A percentile compares a stretch with the other conserved stretches of the same genome.
Conservation (phyloP, 2,113 vertebrate species). For the Laticauda laticaudata region DNA sequence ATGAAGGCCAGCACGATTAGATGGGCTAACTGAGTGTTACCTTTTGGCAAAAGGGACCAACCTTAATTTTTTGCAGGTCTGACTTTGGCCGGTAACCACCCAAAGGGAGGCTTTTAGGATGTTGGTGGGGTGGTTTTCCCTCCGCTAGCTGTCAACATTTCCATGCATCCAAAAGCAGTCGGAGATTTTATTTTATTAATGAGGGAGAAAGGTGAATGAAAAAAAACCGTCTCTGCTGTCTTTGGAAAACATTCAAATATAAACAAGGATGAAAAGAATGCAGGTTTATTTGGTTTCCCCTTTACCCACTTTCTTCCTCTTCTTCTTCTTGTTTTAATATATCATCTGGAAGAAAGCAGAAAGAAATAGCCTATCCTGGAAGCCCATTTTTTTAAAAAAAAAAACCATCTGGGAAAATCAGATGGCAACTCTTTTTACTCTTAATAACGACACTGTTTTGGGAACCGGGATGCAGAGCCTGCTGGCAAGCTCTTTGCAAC, state of each 20-base stretch:
- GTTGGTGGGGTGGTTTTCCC: neutral
- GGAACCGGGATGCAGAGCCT: neutral
- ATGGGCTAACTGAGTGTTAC: neutral
- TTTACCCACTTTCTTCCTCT: no score
- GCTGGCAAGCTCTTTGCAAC: no score
- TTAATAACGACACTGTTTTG: no score
- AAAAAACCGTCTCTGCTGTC: neutral
- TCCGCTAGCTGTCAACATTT: neutral
- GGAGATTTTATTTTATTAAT: neutral
- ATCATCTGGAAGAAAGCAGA: neutral
- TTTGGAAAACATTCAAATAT: neutral
- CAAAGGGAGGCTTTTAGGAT: neutral
- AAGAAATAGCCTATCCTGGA: neutral
- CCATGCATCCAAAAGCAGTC: neutral
- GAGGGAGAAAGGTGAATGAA: neutral
- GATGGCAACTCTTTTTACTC: neutral
- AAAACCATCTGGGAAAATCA: neutral
- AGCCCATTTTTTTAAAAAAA: neutral
- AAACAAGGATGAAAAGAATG: neutral
- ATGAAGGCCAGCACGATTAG: neutral
- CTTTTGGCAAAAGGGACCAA: neutral
- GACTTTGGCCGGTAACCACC: neutral
- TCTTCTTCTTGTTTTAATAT: neutral
- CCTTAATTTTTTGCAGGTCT: neutral
- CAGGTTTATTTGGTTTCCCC: neutral